Percentiles rank a stretch among this genome's conserved stretches.
These are phyloP conservation scores for Xiphophorus maculatus DNA, from an alignment of 2,113 vertebrate species.

Conservation along the genomic window DNA sequence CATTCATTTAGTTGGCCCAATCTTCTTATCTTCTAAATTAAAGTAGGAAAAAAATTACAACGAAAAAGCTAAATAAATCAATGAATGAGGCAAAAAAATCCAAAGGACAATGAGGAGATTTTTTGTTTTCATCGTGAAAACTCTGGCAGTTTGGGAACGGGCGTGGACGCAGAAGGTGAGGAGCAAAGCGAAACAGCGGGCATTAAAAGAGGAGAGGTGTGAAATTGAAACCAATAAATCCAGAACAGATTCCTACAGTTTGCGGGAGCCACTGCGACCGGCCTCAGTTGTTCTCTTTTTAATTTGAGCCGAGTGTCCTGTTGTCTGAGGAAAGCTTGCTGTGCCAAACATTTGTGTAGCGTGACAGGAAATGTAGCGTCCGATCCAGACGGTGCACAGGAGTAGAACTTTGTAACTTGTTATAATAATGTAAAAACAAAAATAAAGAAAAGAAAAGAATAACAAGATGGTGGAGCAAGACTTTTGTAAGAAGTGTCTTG, in stretches of 20 bases:
- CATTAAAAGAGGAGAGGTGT: conserved; percentile 70
- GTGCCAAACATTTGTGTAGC: conserved; percentile 26
- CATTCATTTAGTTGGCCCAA: conserved; percentile 55
- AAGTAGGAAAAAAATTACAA: neutral
- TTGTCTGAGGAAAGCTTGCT: conserved; percentile 21
- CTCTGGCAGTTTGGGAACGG: neutral
- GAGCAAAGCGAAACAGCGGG: conserved; percentile 57
- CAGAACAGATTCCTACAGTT: conserved; percentile 69
- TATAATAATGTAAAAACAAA: neutral
- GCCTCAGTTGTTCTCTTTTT: conserved; percentile 48
- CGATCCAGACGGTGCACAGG: neutral
- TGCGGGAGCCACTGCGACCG: conserved; percentile 47
- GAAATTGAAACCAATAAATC: conserved; percentile 78
- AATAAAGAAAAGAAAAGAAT: too few relatives aligned
- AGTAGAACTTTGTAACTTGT: neutral
- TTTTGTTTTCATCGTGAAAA: neutral
- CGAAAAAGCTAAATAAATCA: conserved; percentile 8
- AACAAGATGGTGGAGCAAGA: neutral
- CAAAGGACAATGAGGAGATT: too few relatives aligned
- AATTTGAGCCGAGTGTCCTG: conserved; percentile 42
- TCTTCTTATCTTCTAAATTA: neutral
- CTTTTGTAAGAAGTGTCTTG: neutral
- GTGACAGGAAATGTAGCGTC: neutral
- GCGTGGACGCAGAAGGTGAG: conserved; percentile 26
- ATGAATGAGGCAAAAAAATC: conserved; percentile 1